phyloP scores from a whole-genome alignment of 2,888 invertebrate species.

The Dascillus cervinus region DNA sequence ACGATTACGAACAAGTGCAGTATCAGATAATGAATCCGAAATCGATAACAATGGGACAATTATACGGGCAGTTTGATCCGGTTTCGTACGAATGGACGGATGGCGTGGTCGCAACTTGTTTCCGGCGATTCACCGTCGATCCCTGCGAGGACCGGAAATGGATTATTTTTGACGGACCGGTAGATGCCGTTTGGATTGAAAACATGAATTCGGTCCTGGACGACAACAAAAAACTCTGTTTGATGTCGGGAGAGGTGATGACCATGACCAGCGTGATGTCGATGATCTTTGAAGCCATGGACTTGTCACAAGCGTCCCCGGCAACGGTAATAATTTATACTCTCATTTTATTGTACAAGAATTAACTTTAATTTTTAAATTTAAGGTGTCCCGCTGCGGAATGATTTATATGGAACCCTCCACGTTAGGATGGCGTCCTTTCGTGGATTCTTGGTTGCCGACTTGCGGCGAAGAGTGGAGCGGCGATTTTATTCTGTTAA shows the following conservation, averaged over 20 bases:
- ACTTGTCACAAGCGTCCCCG: constrained; percentile 75
- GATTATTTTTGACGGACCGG: constrained; percentile 89
- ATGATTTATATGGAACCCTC: constrained; percentile 87
- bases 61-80: constrained; percentile 88
- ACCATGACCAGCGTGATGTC: constrained; percentile 75
- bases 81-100: constrained; percentile 85
- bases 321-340: constrained; percentile 80
- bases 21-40: constrained; percentile 87
- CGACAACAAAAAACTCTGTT: constrained; percentile 79
- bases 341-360: not conserved
- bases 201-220: constrained; percentile 85
- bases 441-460: constrained; percentile 74
- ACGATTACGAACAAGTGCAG: constrained; percentile 54
- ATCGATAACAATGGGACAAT: constrained; percentile 83
- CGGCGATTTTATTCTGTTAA: constrained; percentile 51
- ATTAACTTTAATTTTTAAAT: not conserved
- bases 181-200: constrained; percentile 87
- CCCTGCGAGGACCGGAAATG: constrained; percentile 74
- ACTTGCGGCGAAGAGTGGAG: constrained; percentile 56
- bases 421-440: constrained; percentile 74
- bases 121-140: constrained; percentile 67
- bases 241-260: constrained; percentile 83
- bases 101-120: constrained; percentile 75
- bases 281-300: constrained; percentile 84
- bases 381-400: constrained; percentile 64